Evolutionary conservation across 2,797 vertebrate genomes (phyloP).

Genomic region (Otolemur crassicaudatus): DNA sequence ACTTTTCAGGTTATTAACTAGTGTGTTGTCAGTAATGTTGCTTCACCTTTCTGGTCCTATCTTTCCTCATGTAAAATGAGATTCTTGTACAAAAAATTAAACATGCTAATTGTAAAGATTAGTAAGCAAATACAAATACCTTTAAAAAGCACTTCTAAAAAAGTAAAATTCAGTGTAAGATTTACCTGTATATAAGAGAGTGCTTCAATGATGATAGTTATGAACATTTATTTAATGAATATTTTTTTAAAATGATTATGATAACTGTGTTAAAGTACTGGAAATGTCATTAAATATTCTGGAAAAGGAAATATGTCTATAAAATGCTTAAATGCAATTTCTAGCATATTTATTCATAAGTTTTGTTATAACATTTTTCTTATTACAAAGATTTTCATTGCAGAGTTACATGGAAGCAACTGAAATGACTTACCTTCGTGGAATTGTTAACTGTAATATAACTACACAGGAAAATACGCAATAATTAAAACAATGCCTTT

Average conservation of each 20-base stretch:
- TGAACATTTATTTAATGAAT: slow-evolving; percentile 15
- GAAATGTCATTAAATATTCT: not conserved
- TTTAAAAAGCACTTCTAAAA: not conserved
- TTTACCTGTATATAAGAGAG: not conserved
- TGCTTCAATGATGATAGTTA: not conserved
- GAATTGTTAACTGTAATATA: slow-evolving; percentile 34
- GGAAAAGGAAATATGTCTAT: not conserved
- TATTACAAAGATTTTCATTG: slow-evolving; percentile 61
- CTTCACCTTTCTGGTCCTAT: not conserved
- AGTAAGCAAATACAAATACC: not conserved
- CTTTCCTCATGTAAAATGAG: not conserved
- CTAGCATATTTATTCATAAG: not conserved
- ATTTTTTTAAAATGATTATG: slow-evolving; percentile 8
- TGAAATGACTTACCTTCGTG: slow-evolving; percentile 18
- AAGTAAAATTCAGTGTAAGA: not conserved
- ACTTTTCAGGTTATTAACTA: not conserved
- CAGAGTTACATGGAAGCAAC: slow-evolving; percentile 58
- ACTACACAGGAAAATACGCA: slow-evolving; percentile 28
- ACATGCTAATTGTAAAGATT: not conserved
- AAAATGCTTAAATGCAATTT: not conserved
- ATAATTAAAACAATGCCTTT: slow-evolving; percentile 57
- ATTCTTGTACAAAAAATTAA: not conserved
- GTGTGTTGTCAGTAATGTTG: not conserved
- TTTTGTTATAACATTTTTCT: not conserved
- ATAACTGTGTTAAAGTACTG: not conserved